Percentiles rank a stretch among this genome's conserved stretches.
phyloP scores from a whole-genome alignment of 2,888 invertebrate genomes.

The Lithophane leautieri region DNA sequence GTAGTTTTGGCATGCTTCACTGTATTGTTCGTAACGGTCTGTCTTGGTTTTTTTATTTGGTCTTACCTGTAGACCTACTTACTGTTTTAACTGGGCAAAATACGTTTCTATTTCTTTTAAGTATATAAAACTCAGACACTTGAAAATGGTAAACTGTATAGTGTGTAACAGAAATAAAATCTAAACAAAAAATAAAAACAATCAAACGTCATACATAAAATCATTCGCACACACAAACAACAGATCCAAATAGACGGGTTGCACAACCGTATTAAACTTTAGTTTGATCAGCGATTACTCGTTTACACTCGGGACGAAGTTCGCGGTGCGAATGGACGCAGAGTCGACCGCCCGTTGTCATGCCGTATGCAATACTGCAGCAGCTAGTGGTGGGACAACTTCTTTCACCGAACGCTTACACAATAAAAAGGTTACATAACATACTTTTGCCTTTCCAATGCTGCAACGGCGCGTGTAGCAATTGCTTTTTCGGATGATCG shows the following conservation, averaged over 20 bases:
- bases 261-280: conserved; percentile 65
- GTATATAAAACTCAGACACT: conserved; percentile 40
- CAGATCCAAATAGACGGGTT: conserved; percentile 51
- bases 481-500: conserved; percentile 72
- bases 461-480: conserved; percentile 78
- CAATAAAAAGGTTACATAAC: conserved; percentile 84
- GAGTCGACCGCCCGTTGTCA: conserved; percentile 76
- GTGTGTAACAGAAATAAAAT: conserved; percentile 38
- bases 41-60: too few relatives aligned
- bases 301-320: conserved; percentile 56
- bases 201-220: conserved; percentile 58
- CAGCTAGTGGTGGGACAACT: conserved; percentile 72
- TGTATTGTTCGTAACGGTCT: too few relatives aligned
- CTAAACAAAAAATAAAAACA: conserved; percentile 32
- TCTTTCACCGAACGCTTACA: conserved; percentile 86
- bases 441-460: conserved; percentile 85
- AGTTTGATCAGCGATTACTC: conserved; percentile 50
- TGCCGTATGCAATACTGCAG: conserved; percentile 83
- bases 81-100: too few relatives aligned
- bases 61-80: too few relatives aligned
- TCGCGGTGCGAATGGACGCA: conserved; percentile 65
- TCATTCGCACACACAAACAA: conserved; percentile 64
- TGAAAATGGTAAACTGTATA: conserved; percentile 28
- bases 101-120: too few relatives aligned
- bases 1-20: too few relatives aligned